A percentile compares a stretch with the other conserved stretches of the same genome.
Conservation (phyloP, 2,888 invertebrate genomes). For the Apomyelois bistriatella region DNA sequence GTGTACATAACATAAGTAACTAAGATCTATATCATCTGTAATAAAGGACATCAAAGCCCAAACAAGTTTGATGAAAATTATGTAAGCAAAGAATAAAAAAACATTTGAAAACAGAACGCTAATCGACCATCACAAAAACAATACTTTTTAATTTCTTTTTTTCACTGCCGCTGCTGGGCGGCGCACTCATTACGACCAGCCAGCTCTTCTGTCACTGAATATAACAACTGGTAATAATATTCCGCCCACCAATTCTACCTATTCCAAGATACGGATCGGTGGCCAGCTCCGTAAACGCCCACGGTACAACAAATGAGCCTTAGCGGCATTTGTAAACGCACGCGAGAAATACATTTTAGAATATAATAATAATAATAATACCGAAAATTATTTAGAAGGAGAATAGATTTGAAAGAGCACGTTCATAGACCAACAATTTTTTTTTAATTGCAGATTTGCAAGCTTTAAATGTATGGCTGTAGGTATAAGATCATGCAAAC, state of each 20-base stretch:
- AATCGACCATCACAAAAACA: slow-evolving; percentile 7
- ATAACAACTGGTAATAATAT: slow-evolving; percentile 67
- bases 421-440: too few relatives aligned
- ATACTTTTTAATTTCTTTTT: slow-evolving; percentile 26
- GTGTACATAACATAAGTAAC: too few relatives aligned
- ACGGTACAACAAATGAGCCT: slow-evolving; percentile 51
- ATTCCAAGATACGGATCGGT: slow-evolving; percentile 74
- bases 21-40: too few relatives aligned
- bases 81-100: background rate
- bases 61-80: background rate
- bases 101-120: slow-evolving; percentile 1
- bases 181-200: slow-evolving; percentile 45
- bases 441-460: too few relatives aligned
- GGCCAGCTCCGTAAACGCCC: slow-evolving; percentile 55
- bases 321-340: slow-evolving; percentile 30
- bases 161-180: slow-evolving; percentile 46
- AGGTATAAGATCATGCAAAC: too few relatives aligned
- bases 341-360: slow-evolving; percentile 21
- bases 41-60: too few relatives aligned
- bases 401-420: background rate
- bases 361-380: background rate
- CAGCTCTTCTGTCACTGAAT: slow-evolving; percentile 57
- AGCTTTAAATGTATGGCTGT: too few relatives aligned
- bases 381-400: background rate
- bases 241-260: slow-evolving; percentile 75